Base-by-base conservation (phyloP, 2,797 vertebrate genomes). In the Galaxias olidus region DNA sequence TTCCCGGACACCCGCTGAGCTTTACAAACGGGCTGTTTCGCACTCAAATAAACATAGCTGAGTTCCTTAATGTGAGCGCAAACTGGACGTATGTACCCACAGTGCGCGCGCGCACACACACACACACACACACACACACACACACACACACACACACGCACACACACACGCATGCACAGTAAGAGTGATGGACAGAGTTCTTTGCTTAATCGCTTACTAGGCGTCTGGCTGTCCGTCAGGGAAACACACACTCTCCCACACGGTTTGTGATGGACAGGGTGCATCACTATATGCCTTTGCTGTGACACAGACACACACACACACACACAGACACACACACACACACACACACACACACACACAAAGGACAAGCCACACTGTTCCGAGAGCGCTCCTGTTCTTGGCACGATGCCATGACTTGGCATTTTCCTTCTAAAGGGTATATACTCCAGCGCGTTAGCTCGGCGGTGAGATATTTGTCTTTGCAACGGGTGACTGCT, bases 391-490 rank as follows among this genome's bases (percentile, higher is more conserved):
- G 69, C 47, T 69, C 54, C 61, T 70, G 50, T 78, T 82, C 45
- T 43, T 19, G 41, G 66, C 79, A 59, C 84, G 82, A 73, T 42
- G 15, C 73, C 57, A 0, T 56, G 58, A 82, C 79, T 76, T 82
- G 81, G 52, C 76, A 84, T 82, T 85, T 87, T 73, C 56, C 65
- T 80, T 72, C 74, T 74, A 83, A 85, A 87, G 82, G 83, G 84
- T 82, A 81, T 65, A 72, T 71, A 65, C 67, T 73, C 61, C 63
- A 77, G 66, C 65, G 73, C 79, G 71, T 61, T 52, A 77, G 78
- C 59, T 49, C 57, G 58, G 30, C 30, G 30, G 30, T 30, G 30
- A 30, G 30, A 3, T 30, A 2, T 30, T 30, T 30, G 30, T 30
- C 30, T 30, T 30, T 30, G 30, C 2, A 30, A 30, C 2, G 3